Percentiles rank a stretch among this genome's conserved stretches.
Conservation (phyloP, 2,797 vertebrate genomes). For the Thripadectes ignobilis region DNA sequence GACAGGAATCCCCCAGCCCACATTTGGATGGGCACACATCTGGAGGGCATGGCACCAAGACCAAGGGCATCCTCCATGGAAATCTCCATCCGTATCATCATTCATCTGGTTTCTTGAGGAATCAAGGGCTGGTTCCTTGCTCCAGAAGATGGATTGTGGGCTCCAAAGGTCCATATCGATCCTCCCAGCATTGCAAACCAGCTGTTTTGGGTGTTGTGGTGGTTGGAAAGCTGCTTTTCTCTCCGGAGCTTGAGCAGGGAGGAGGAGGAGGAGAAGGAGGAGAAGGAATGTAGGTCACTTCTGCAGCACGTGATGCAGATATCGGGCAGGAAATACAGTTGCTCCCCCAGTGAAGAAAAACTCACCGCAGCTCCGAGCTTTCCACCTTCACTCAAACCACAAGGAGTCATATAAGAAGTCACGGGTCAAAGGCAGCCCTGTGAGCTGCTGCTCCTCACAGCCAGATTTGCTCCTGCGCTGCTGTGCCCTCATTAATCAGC, state of each 20-base stretch:
- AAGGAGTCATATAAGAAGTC: constrained; percentile 49
- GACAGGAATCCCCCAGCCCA: neutral
- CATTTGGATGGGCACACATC: neutral
- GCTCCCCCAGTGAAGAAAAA: constrained; percentile 66
- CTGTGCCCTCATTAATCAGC: neutral
- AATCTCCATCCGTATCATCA: neutral
- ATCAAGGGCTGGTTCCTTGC: neutral
- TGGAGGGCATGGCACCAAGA: neutral
- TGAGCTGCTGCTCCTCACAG: neutral
- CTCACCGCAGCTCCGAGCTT: constrained; percentile 48
- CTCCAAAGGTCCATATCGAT: neutral
- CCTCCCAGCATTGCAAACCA: neutral
- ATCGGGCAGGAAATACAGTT: constrained; percentile 75
- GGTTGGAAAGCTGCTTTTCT: neutral
- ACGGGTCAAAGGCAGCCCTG: constrained; percentile 20
- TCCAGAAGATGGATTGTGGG: neutral
- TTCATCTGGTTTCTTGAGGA: neutral
- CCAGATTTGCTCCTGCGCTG: neutral
- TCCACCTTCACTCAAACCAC: constrained; percentile 68
- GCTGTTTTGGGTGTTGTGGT: neutral
- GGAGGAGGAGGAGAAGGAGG: neutral
- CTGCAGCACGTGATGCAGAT: constrained; percentile 23
- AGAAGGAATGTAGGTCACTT: constrained; percentile 55
- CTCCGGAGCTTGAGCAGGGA: neutral
- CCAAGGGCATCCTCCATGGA: neutral